phyloP scores from a whole-genome alignment of 2,113 vertebrate species.

The Crotophaga sulcirostris region DNA sequence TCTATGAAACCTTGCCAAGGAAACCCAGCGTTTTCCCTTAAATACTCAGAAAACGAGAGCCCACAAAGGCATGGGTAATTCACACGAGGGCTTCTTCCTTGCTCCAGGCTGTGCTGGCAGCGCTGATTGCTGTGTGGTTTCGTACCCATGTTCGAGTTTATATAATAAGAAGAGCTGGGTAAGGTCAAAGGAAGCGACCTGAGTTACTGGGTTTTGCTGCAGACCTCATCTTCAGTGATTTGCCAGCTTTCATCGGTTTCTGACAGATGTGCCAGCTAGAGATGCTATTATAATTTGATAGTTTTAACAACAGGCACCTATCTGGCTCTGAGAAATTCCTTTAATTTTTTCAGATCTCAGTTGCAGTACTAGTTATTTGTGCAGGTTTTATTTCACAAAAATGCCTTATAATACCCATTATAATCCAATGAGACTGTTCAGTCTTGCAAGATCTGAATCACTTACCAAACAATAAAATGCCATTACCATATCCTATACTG shows the following conservation, averaged over 20 bases:
- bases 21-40: not conserved
- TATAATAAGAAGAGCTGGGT: not conserved
- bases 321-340: not conserved
- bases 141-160: not conserved
- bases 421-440: not conserved
- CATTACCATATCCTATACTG: not conserved
- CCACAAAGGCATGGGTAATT: not conserved
- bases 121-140: not conserved
- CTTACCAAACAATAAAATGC: not conserved
- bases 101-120: not conserved
- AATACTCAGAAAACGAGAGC: not conserved
- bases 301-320: not conserved
- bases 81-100: not conserved
- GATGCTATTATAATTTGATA: not conserved
- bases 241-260: not conserved
- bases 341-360: not conserved
- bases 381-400: not conserved
- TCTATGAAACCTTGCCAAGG: not conserved
- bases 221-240: not conserved
- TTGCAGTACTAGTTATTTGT: not conserved
- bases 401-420: not conserved
- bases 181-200: not conserved
- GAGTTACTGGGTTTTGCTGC: not conserved
- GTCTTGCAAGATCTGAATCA: not conserved
- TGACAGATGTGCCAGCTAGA: not conserved